These are phyloP conservation scores for Elymnias hypermnestra DNA, from an alignment of 1,140 invertebrate genomes.

Conservation along the genomic window DNA sequence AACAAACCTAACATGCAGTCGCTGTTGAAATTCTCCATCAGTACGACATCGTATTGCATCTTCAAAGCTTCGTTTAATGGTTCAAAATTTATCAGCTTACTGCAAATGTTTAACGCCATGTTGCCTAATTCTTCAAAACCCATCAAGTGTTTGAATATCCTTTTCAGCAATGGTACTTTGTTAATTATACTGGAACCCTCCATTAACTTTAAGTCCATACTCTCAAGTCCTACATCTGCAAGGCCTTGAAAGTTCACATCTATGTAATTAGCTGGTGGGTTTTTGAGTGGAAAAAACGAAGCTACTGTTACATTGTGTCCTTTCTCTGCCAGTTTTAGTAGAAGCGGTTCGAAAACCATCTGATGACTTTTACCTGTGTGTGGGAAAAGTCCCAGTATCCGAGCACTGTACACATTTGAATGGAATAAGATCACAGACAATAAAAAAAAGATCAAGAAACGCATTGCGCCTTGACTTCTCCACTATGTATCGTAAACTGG, in stretches of 20 bases:
- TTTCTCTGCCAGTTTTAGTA: constrained; percentile 76
- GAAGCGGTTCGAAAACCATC: too few relatives aligned
- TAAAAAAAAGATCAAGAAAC: too few relatives aligned
- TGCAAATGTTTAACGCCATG: constrained; percentile 60
- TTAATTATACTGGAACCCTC: constrained; percentile 30
- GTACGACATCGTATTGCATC: constrained; percentile 79
- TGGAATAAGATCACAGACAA: too few relatives aligned
- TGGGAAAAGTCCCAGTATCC: constrained; percentile 79
- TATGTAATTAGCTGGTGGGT: constrained; percentile 49
- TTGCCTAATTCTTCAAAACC: constrained; percentile 36
- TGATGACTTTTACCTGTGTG: constrained; percentile 83
- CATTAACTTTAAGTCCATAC: constrained; percentile 41
- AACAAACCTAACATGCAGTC: constrained; percentile 80
- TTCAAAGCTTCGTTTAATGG: constrained; percentile 52
- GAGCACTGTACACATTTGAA: constrained; percentile 24
- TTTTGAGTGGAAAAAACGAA: constrained; percentile 71
- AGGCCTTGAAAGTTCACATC: constrained; percentile 53
- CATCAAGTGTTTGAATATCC: constrained; percentile 26
- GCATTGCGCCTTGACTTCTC: too few relatives aligned
- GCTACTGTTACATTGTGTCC: constrained; percentile 82
- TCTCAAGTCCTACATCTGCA: constrained; percentile 41
- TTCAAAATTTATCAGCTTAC: constrained; percentile 44
- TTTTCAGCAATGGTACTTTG: constrained; percentile 27
- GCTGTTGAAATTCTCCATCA: constrained; percentile 81
- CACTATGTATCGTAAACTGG: too few relatives aligned